Percentiles rank a stretch among this genome's conserved stretches.
phyloP scores from a whole-genome alignment of 2,113 vertebrate genomes.

The Xyrauchen texanus region DNA sequence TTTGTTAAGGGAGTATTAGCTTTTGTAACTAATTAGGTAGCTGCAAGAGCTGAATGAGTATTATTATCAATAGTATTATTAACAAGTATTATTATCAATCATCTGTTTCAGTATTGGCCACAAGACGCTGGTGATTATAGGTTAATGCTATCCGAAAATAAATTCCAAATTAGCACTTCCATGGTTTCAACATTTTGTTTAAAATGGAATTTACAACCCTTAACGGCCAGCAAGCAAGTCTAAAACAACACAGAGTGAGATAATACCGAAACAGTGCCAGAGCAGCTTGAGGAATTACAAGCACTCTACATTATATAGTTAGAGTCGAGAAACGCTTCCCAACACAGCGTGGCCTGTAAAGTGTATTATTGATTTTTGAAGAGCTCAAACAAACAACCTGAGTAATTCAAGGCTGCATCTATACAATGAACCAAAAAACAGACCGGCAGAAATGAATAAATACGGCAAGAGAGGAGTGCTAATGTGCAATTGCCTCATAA shows the following conservation, averaged over 20 bases:
- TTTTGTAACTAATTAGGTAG: too few species aligned
- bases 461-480: not conserved
- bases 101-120: too few species aligned
- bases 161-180: too few species aligned
- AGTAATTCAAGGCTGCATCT: not conserved
- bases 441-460: conserved; percentile 8
- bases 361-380: conserved; percentile 31
- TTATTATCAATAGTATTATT: too few species aligned
- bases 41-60: too few species aligned
- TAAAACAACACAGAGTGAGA: not conserved
- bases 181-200: too few species aligned
- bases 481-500: conserved; percentile 7
- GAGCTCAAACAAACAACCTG: conserved; percentile 23
- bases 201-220: too few species aligned
- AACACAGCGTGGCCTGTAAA: not conserved
- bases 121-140: too few species aligned
- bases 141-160: too few species aligned
- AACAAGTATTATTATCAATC: too few species aligned
- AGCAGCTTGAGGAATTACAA: not conserved
- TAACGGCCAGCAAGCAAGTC: too few species aligned
- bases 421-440: conserved; percentile 21
- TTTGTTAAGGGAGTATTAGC: too few species aligned
- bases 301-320: not conserved
- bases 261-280: not conserved
- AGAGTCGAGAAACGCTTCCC: not conserved